Evolutionary conservation across 2,888 invertebrate species (phyloP).

Genomic region (Chaetogeoica ovagalla): DNA sequence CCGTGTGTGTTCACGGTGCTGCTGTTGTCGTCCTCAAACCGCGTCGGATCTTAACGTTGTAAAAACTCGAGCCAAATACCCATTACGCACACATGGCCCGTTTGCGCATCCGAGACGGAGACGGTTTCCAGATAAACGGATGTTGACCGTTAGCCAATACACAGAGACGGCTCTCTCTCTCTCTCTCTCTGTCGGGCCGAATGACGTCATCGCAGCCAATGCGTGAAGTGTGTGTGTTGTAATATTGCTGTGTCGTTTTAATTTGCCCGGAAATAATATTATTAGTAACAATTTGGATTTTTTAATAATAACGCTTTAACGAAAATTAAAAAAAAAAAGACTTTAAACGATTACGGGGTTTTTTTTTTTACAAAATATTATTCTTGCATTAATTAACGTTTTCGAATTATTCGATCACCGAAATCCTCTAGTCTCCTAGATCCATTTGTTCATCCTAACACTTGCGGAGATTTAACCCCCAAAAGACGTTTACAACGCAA

Average conservation of each 20-base stretch:
- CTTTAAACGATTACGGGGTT: background rate
- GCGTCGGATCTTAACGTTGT: slow-evolving; percentile 22
- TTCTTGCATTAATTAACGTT: no score
- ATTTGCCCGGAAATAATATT: slow-evolving; percentile 23
- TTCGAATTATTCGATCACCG: no score
- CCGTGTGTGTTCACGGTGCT: no score
- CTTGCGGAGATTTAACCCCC: no score
- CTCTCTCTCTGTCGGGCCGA: background rate
- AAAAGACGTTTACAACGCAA: no score
- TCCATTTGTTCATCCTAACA: no score
- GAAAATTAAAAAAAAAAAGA: background rate
- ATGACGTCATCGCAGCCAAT: slow-evolving; percentile 25
- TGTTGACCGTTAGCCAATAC: slow-evolving; percentile 47
- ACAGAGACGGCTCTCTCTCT: no score
- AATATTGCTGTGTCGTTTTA: slow-evolving; percentile 10
- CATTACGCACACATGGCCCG: slow-evolving; percentile 51
- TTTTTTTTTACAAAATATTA: no score
- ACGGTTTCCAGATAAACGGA: slow-evolving; percentile 49
- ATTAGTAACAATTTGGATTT: no score
- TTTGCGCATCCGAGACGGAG: background rate
- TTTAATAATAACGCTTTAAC: no score
- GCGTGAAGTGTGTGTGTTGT: background rate
- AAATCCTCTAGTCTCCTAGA: no score
- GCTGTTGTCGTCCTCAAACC: slow-evolving; percentile 5
- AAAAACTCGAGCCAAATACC: slow-evolving; percentile 51